Evolutionary conservation across 1,140 invertebrate genomes (phyloP).

Genomic region (Drosophila fuyamai): DNA sequence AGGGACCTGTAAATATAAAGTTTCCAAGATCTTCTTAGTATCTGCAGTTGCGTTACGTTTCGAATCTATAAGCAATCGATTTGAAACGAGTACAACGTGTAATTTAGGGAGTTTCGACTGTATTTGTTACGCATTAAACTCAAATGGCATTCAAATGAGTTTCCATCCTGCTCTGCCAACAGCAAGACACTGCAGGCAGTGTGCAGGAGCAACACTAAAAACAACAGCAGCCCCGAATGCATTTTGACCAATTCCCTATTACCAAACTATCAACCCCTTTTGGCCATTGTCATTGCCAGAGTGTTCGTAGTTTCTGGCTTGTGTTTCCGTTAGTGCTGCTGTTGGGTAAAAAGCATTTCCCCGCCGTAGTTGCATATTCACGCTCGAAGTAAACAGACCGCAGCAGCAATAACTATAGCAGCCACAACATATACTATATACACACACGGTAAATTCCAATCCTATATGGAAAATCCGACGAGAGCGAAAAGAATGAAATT

Average conservation of each 20-base stretch:
- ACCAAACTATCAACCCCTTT: slow-evolving; percentile 70
- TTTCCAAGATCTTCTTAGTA: no score
- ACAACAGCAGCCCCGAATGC: slow-evolving; percentile 15
- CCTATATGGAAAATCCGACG: not conserved
- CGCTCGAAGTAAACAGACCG: slow-evolving; percentile 58
- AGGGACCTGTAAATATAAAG: no score
- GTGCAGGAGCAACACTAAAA: not conserved
- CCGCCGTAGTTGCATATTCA: slow-evolving; percentile 67
- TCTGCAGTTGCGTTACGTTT: no score
- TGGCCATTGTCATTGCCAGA: slow-evolving; percentile 37
- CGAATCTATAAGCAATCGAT: no score
- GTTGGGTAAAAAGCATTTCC: slow-evolving; percentile 31
- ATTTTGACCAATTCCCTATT: slow-evolving; percentile 69
- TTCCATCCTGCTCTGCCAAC: slow-evolving; percentile 39
- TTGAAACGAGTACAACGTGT: not conserved
- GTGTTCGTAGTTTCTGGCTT: slow-evolving; percentile 10
- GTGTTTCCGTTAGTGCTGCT: slow-evolving; percentile 15
- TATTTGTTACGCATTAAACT: slow-evolving; percentile 6
- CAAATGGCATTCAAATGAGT: slow-evolving; percentile 43
- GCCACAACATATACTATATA: slow-evolving; percentile 2
- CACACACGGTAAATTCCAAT: slow-evolving; percentile 15
- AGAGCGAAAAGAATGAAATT: not conserved
- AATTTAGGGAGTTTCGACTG: not conserved
- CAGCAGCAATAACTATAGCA: slow-evolving; percentile 15
- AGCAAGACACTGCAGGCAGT: slow-evolving; percentile 12